Base-by-base conservation (phyloP, 2,888 invertebrate genomes). In the Achlya flavicornis region DNA sequence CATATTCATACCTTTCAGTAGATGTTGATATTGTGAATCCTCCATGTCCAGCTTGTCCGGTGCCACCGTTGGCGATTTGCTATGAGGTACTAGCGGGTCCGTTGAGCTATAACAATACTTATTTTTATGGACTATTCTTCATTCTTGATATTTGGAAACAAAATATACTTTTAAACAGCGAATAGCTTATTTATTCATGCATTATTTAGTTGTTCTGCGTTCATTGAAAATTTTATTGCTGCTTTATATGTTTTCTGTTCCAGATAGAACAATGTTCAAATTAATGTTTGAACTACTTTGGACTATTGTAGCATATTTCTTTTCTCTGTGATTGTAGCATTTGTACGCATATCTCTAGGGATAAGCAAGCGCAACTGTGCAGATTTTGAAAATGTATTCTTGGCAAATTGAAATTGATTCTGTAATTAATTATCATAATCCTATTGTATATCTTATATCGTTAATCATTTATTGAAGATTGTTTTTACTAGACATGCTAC, bases 21-120 rank as follows among this genome's bases (percentile, higher is more conserved):
- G 93, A 93, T 84, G 93, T 92, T 85, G 93, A 93, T 80, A 93
- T 92, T 81, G 91, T 91, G 81, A 93, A 93, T 90, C 93, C 89
- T 88, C 91, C 78, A 73, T 80, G 81, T 88, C 90, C 71, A 80
- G 80, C 66, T 75, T 80, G 79, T 87, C 86, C 84, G 73, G 83
- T 68, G 83, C 86, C 88, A 84, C 92, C 92, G 91, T 85, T 85
- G 81, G 91, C 91, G 88, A 80, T 88, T 77, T 93, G 93, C 92
- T 93, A 93, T 92, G 93, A 93, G 77, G 88, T 72, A 76, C 87
- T 85, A 87, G 85, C 83, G 74, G 89, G 79, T 88, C 92, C 92
- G 80, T 92, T 90, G 88, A 84, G 89, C 92, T 92, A 87, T 57
- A 90, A 89, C 69, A 78, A 76, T 59, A 57, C 64, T 62, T 53